phyloP scores from a whole-genome alignment of 2,113 vertebrate genomes.

The Rhea americana region DNA sequence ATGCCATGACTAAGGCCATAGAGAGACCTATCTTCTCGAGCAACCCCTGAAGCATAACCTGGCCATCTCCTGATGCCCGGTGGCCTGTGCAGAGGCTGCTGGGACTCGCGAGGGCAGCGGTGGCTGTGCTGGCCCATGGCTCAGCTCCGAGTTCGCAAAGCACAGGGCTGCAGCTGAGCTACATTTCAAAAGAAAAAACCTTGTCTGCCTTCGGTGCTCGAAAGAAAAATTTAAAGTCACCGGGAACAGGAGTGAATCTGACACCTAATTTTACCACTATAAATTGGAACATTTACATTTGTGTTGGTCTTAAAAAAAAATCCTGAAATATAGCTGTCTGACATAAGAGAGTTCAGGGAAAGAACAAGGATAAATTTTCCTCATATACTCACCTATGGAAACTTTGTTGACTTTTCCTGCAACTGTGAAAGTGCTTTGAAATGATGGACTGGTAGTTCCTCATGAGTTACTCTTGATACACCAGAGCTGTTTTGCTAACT shows the following conservation, averaged over 20 bases:
- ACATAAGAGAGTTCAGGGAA: constrained; percentile 19
- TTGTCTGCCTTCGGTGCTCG: not conserved
- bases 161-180: rapidly evolving
- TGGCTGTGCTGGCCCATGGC: rapidly evolving
- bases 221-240: constrained; percentile 27
- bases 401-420: constrained; percentile 57
- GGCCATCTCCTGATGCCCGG: not conserved
- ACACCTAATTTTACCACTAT: constrained; percentile 42
- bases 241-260: constrained; percentile 15
- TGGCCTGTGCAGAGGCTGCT: not conserved
- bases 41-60: not conserved
- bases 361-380: constrained; percentile 54
- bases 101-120: not conserved
- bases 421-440: constrained; percentile 64
- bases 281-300: constrained; percentile 54
- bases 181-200: constrained; percentile 1
- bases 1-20: not conserved
- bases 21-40: not conserved
- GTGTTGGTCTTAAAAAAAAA: not conserved
- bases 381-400: constrained; percentile 21
- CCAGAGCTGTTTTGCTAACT: constrained; percentile 19
- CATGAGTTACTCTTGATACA: constrained; percentile 17
- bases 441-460: constrained; percentile 53
- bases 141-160: not conserved
- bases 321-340: constrained; percentile 25